These are phyloP conservation scores for Phymorhynchus buccinoides DNA, from an alignment of 1,140 invertebrate species.

Conservation along the genomic window DNA sequence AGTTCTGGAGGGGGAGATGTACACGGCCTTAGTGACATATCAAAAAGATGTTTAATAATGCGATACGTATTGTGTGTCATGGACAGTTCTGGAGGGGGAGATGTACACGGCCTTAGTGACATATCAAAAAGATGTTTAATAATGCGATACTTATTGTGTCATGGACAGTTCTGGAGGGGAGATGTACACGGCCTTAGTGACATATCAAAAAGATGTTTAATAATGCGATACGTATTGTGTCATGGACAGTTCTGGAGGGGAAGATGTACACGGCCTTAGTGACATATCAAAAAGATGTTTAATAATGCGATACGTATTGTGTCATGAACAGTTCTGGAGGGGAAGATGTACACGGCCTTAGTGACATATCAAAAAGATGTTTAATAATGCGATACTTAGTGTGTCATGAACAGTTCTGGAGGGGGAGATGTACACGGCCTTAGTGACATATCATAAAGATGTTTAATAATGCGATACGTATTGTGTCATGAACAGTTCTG, in stretches of 20 bases:
- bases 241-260: constrained; percentile 87
- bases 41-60: too few species aligned
- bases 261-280: too few species aligned
- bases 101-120: too few species aligned
- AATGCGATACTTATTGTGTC: neutral
- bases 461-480: neutral
- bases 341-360: constrained; percentile 99
- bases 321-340: constrained; percentile 85
- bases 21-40: too few species aligned
- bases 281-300: too few species aligned
- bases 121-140: too few species aligned
- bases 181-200: too few species aligned
- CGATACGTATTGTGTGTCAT: neutral
- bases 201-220: too few species aligned
- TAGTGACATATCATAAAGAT: too few species aligned
- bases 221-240: neutral
- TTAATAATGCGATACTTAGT: neutral
- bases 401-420: constrained; percentile 83
- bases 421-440: constrained; percentile 99
- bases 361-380: too few species aligned
- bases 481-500: constrained; percentile 79
- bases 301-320: neutral
- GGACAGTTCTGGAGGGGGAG: constrained; percentile 92
- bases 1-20: constrained; percentile 99
- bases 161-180: constrained; percentile 91